Conservation (phyloP, 2,797 vertebrate genomes). For the Sebastes nivosus region DNA sequence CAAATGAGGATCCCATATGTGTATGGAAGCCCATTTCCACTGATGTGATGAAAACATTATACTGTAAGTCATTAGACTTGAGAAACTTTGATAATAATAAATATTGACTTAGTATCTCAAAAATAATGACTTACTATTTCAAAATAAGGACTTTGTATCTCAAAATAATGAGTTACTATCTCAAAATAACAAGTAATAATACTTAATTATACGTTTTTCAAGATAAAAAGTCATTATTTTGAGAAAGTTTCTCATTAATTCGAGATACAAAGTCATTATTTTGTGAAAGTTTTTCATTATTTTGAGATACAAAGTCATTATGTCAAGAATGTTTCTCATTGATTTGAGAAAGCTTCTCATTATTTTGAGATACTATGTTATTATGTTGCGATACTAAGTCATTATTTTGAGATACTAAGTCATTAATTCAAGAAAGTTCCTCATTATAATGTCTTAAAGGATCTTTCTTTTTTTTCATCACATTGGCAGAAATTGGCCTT, state of each 20-base stretch:
- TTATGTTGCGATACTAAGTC: background rate
- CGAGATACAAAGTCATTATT: background rate
- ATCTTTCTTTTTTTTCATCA: background rate
- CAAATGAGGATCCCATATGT: background rate
- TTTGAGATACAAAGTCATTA: no score
- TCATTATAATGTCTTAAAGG: no score
- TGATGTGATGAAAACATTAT: background rate
- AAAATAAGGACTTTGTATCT: background rate
- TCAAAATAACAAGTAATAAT: no score
- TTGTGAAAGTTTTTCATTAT: background rate
- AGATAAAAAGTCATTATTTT: no score
- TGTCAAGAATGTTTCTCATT: no score
- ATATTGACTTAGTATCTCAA: background rate
- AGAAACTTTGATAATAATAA: background rate
- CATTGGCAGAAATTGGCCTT: background rate
- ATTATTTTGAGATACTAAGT: background rate
- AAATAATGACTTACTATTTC: background rate
- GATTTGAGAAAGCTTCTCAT: no score
- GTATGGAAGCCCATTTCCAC: background rate
- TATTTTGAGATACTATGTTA: no score
- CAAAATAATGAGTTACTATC: background rate
- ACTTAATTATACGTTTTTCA: background rate
- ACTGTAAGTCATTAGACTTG: background rate
- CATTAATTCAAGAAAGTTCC: no score
- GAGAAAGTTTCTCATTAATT: background rate